Base-by-base conservation (phyloP, 2,797 vertebrate genomes). In the Spinus olivaceus region DNA sequence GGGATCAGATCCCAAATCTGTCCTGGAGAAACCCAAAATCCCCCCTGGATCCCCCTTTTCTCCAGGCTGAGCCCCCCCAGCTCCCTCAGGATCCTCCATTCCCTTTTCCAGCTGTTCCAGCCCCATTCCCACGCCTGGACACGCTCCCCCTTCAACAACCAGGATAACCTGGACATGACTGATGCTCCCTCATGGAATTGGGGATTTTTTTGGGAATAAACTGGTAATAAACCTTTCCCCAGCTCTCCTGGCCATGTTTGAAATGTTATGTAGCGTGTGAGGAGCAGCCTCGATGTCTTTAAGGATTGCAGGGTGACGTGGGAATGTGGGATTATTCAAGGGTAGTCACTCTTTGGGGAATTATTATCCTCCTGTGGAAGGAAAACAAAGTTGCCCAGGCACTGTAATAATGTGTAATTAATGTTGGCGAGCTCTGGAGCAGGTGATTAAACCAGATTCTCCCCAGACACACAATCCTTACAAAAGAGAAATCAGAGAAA, bases 161-260 rank as follows among this genome's bases (percentile, higher is more conserved):
- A 9, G 16, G 6, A 23, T 0, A 28, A 51, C 28, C 28, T 3
- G 25, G 11, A 3, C 22, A 4, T 5, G 27, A 5, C 1, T 12
- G 41, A 20, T 13, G 28, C 10, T 63, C 30, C 18, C 33, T 28
- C 19, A 17, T 1, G 13, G n/a, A 57, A 42, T 1, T 17, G 23
- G 24, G 15, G 4, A 44, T 44, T 80, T 37, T 8, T 30, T 25
- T 0, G 3, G 9, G n/a, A 51, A 12, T 8, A 21, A 33, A 18
- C 15, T 5, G 14, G 4, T 1, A 5, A 54, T 7, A 39, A 63
- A 25, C 24, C 5, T 39, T 53, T 53, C 54, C 15, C 13, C 3
- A 46, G 16, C 39, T 27, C 10, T 37, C 44, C 60, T 15, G 51
- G 35, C 35, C 0, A 3, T 4, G 37, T 50, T 49, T 22, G 30